These are phyloP conservation scores for Platycnemis pennipes DNA, from an alignment of 2,888 invertebrate genomes.

Conservation along the genomic window DNA sequence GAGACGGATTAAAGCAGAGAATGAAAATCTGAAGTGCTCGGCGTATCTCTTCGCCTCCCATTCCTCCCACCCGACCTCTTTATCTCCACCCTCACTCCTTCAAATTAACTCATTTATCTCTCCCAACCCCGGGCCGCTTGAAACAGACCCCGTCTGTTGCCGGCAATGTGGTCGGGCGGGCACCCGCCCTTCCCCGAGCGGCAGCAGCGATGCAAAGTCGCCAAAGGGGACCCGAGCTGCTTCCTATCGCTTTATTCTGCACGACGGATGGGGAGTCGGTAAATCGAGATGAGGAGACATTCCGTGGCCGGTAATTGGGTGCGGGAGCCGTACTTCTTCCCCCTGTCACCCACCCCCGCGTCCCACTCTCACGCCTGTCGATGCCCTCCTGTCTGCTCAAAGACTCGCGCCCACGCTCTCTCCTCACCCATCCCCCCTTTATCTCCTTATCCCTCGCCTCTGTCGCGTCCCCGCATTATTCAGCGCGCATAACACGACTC, in stretches of 20 bases:
- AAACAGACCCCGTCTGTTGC: background rate
- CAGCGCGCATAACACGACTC: background rate
- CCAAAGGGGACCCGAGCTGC: background rate
- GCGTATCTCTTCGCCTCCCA: background rate
- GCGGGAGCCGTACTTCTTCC: conserved; percentile 29
- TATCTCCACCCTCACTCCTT: background rate
- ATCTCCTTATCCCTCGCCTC: background rate
- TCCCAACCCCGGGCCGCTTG: background rate
- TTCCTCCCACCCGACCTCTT: background rate
- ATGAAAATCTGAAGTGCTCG: background rate
- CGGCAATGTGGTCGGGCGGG: background rate
- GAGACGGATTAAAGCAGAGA: background rate
- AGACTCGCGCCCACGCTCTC: background rate
- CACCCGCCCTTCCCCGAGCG: background rate
- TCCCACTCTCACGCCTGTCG: conserved; percentile 51
- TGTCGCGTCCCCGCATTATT: background rate
- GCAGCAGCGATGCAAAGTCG: background rate
- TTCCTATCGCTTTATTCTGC: conserved; percentile 57
- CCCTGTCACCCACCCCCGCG: conserved; percentile 34
- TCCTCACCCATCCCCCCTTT: background rate
- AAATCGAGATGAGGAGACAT: conserved; percentile 53
- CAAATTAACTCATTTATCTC: conserved; percentile 39
- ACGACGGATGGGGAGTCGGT: conserved; percentile 36
- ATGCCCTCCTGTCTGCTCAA: conserved; percentile 27
- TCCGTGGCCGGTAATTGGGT: conserved; percentile 57